A percentile compares a stretch with the other conserved stretches of the same genome.
These are phyloP conservation scores for Adrianichthys oophorus DNA, from an alignment of 2,797 vertebrate genomes.

Conservation along the genomic window DNA sequence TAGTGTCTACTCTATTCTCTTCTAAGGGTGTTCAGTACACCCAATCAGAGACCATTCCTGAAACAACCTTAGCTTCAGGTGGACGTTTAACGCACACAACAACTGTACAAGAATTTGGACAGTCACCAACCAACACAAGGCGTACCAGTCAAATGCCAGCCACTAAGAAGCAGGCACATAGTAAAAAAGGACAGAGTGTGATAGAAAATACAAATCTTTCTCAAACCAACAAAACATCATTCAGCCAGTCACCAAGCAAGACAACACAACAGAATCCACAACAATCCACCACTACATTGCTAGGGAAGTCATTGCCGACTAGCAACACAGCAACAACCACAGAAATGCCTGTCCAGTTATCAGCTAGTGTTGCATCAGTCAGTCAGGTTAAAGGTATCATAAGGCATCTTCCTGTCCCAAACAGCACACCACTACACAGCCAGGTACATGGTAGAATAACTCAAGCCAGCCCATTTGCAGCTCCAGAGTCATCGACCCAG, in stretches of 20 bases:
- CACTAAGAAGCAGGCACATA: not conserved
- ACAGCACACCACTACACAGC: not conserved
- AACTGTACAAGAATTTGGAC: not conserved
- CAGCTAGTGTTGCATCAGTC: not conserved
- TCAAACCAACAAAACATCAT: not conserved
- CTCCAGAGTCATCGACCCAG: not conserved
- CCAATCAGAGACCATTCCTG: not conserved
- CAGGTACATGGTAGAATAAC: not conserved
- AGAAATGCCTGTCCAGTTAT: not conserved
- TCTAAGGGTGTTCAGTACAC: not conserved
- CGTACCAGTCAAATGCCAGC: not conserved
- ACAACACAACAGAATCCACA: not conserved
- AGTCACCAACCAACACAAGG: not conserved
- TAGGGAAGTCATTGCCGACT: no score
- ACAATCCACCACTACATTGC: no score
- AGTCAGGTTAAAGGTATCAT: no score
- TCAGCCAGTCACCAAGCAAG: not conserved
- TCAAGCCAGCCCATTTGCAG: not conserved
- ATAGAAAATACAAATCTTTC: conserved; percentile 1
- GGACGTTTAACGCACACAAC: not conserved
- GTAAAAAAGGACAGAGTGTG: no score
- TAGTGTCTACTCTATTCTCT: not conserved
- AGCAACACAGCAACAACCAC: not conserved
- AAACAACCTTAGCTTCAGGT: not conserved
- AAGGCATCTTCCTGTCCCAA: no score